Percentiles rank a stretch among this genome's conserved stretches.
Conservation (phyloP, 2,797 vertebrate genomes). For the Staurois parvus region DNA sequence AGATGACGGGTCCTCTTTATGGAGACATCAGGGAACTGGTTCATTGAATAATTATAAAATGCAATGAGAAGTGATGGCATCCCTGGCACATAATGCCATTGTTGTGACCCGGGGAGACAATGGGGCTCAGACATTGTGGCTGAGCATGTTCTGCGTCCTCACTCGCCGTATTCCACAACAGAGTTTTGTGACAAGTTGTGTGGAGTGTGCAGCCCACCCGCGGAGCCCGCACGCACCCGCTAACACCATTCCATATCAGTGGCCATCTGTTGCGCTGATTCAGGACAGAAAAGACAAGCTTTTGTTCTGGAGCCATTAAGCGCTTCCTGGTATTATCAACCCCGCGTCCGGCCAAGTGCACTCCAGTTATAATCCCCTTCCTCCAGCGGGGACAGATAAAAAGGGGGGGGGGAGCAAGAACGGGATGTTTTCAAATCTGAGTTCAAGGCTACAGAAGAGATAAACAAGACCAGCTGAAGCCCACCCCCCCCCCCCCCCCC, state of each 20-base stretch:
- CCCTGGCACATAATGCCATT: background rate
- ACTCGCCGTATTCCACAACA: background rate
- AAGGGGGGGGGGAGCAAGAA: background rate
- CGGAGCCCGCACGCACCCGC: slow-evolving; percentile 16
- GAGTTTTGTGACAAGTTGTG: slow-evolving; percentile 15
- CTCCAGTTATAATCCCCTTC: slow-evolving; percentile 54
- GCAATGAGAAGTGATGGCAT: background rate
- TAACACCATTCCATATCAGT: slow-evolving; percentile 47
- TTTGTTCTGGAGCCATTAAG: slow-evolving; percentile 60
- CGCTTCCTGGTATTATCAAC: slow-evolving; percentile 60
- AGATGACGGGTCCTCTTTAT: too few relatives aligned
- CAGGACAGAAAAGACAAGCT: slow-evolving; percentile 58
- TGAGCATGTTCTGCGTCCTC: slow-evolving; percentile 13
- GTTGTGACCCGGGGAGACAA: background rate
- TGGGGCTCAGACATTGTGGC: background rate
- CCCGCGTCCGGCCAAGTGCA: slow-evolving; percentile 58
- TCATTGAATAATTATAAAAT: background rate
- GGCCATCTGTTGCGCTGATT: slow-evolving; percentile 52
- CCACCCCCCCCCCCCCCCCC: too few relatives aligned
- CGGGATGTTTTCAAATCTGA: slow-evolving; percentile 52
- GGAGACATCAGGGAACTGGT: too few relatives aligned
- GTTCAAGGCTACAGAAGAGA: slow-evolving; percentile 31
- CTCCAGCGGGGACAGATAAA: slow-evolving; percentile 22
- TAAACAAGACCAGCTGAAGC: slow-evolving; percentile 35
- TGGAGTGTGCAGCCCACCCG: slow-evolving; percentile 41